Evolutionary conservation across 2,113 vertebrate genomes (phyloP).

Genomic region (Lepus americanus): DNA sequence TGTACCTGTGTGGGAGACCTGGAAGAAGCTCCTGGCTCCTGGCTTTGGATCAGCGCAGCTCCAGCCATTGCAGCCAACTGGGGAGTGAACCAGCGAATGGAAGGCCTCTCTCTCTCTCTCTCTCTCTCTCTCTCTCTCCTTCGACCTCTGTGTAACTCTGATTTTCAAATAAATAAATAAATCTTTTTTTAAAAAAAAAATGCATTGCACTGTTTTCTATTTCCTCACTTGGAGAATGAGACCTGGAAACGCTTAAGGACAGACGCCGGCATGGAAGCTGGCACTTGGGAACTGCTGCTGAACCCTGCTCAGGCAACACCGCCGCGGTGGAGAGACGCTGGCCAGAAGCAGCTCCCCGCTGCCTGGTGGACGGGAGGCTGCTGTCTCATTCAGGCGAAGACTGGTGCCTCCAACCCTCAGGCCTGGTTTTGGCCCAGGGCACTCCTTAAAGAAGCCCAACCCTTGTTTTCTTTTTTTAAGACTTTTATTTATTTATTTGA

Average conservation of each 20-base stretch:
- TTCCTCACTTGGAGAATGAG: not conserved
- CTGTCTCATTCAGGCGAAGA: not conserved
- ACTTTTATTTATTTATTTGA: too few relatives aligned
- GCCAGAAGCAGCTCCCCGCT: not conserved
- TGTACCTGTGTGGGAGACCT: too few relatives aligned
- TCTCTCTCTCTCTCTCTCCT: too few relatives aligned
- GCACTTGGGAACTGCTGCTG: not conserved
- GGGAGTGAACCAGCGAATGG: too few relatives aligned
- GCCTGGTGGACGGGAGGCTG: not conserved
- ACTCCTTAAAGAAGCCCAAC: not conserved
- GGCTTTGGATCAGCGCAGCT: too few relatives aligned
- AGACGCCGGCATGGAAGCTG: not conserved
- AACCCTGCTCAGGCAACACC: not conserved
- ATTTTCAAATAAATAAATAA: too few relatives aligned
- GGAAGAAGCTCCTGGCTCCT: too few relatives aligned
- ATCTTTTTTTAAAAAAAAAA: not conserved
- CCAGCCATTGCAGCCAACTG: too few relatives aligned
- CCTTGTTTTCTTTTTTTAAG: not conserved
- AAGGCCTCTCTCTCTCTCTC: too few relatives aligned
- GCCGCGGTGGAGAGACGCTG: not conserved
- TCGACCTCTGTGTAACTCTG: too few relatives aligned
- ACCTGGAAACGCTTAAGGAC: not conserved
- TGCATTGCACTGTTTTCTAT: not conserved
- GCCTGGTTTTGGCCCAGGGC: not conserved
- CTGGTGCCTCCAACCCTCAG: not conserved